Evolutionary conservation across 2,888 invertebrate genomes (phyloP).

Genomic region (Erebia aethiops): DNA sequence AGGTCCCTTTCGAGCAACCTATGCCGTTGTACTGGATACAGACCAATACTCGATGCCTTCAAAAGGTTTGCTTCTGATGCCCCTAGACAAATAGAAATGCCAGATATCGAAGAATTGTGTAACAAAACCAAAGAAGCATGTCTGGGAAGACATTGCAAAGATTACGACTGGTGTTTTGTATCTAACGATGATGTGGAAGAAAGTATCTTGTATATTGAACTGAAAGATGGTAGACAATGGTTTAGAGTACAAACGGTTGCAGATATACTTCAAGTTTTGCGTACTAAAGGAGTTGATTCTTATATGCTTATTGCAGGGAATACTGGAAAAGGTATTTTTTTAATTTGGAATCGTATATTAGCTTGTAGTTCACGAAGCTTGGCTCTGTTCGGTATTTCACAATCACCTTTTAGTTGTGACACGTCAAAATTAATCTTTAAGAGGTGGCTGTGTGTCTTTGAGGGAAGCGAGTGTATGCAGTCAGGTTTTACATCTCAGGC

Average conservation of each 20-base stretch:
- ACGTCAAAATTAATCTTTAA: too few relatives aligned
- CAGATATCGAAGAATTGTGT: constrained; percentile 72
- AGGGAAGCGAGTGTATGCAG: too few relatives aligned
- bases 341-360: too few relatives aligned
- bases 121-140: constrained; percentile 40
- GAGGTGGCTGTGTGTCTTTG: too few relatives aligned
- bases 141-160: constrained; percentile 35
- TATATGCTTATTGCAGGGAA: constrained; percentile 86
- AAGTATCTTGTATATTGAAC: constrained; percentile 58
- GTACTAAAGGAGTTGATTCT: constrained; percentile 67
- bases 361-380: too few relatives aligned
- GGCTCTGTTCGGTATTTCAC: too few relatives aligned
- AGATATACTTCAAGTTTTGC: constrained; percentile 79
- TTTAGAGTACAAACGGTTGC: constrained; percentile 74
- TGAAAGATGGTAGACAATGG: constrained; percentile 73
- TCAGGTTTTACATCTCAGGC: too few relatives aligned
- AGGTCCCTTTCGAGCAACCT: constrained; percentile 88
- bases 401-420: too few relatives aligned
- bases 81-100: constrained; percentile 60
- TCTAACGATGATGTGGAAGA: constrained; percentile 75
- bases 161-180: constrained; percentile 54
- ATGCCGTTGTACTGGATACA: constrained; percentile 90
- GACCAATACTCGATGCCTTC: constrained; percentile 89
- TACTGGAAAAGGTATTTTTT: constrained; percentile 44
- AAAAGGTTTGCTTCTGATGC: constrained; percentile 86